Conservation (phyloP, 35 echinoderm and acorn worm genomes). For the Lytechinus variegatus region DNA sequence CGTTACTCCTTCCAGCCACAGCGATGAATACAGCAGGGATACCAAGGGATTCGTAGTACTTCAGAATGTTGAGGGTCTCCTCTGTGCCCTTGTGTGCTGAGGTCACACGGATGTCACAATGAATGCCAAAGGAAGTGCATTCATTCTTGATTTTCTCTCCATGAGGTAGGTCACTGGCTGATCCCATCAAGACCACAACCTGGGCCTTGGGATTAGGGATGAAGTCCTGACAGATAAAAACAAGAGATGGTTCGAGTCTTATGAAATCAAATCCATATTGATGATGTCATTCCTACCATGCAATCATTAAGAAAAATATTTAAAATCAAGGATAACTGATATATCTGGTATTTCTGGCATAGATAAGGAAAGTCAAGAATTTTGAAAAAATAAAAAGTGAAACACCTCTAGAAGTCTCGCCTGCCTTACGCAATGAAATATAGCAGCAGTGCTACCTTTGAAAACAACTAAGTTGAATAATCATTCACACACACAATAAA, state of each 20-base stretch:
- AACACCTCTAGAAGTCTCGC: no score
- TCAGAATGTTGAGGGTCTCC: constrained; percentile 76
- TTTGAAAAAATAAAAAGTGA: no score
- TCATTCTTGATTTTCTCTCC: constrained; percentile 81
- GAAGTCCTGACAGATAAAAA: constrained; percentile 61
- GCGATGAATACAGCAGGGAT: constrained; percentile 89
- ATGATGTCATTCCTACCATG: no score
- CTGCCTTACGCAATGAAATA: no score
- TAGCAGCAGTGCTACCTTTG: no score
- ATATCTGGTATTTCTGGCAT: no score
- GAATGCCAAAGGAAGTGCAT: constrained; percentile 80
- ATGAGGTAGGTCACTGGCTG: constrained; percentile 75
- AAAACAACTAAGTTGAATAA: no score
- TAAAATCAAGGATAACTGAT: no score
- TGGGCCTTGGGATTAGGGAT: constrained; percentile 77
- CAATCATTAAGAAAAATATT: no score
- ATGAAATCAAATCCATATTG: no score
- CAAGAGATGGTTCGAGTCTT: not conserved
- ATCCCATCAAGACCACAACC: constrained; percentile 93
- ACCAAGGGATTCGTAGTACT: constrained; percentile 65
- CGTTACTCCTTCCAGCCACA: constrained; percentile 95
- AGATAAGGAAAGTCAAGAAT: no score
- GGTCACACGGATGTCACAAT: constrained; percentile 80
- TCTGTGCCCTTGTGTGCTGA: constrained; percentile 94
- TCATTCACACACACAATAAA: no score